Evolutionary conservation across 2,797 vertebrate genomes (phyloP).

Genomic region (Chaunax sp.): DNA sequence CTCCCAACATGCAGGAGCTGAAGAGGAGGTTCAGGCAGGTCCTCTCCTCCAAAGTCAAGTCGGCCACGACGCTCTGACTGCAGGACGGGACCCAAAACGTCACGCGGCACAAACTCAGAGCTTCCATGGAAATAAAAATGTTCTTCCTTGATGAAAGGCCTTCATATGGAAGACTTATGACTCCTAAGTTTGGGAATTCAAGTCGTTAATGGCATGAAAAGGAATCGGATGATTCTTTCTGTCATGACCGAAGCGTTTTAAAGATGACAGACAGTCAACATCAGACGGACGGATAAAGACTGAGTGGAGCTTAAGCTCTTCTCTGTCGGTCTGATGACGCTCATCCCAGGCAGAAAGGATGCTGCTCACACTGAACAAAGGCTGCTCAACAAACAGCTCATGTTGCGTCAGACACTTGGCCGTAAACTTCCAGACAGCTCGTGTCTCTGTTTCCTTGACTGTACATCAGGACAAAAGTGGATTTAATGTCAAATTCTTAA

Average conservation of each 20-base stretch:
- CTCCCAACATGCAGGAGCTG: constrained; percentile 96
- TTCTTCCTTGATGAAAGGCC: neutral
- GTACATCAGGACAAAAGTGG: neutral
- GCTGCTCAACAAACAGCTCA: constrained; percentile 12
- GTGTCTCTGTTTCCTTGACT: constrained; percentile 13
- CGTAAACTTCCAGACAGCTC: neutral
- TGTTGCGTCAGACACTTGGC: constrained; percentile 12
- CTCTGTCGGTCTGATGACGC: constrained; percentile 9
- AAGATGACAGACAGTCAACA: constrained; percentile 14
- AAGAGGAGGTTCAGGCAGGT: constrained; percentile 94
- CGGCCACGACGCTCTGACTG: constrained; percentile 82
- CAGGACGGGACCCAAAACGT: neutral
- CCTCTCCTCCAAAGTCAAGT: constrained; percentile 92
- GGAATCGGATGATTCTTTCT: neutral
- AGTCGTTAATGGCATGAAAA: constrained; percentile 7
- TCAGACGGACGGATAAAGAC: constrained; percentile 19
- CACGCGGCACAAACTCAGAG: neutral
- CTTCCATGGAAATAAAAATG: constrained; percentile 3
- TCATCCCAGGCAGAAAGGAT: constrained; percentile 21
- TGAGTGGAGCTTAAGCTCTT: constrained; percentile 6
- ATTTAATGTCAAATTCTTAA: neutral
- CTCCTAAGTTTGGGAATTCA: constrained; percentile 16
- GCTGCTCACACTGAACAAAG: constrained; percentile 1
- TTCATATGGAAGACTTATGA: constrained; percentile 2
- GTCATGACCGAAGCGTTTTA: constrained; percentile 28